Conservation (phyloP, 2,113 vertebrate genomes). For the Pyxicephalus adspersus region DNA sequence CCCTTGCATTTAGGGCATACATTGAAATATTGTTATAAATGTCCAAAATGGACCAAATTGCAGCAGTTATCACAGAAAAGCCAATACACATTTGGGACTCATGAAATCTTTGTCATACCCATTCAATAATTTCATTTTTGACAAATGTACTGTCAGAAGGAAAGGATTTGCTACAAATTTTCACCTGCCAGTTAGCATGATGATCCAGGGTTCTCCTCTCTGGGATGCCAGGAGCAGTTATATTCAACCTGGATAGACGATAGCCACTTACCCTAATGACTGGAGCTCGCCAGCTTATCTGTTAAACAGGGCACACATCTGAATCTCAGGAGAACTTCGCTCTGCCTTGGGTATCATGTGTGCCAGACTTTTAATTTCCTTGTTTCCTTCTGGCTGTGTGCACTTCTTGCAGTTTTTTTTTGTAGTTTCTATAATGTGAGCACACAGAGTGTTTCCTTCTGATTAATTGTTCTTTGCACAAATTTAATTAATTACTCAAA, state of each 20-base stretch:
- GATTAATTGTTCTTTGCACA: slow-evolving; percentile 54
- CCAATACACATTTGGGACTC: background rate
- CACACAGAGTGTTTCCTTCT: slow-evolving; percentile 41
- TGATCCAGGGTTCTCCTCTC: background rate
- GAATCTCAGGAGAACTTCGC: slow-evolving; percentile 30
- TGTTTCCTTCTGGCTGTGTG: slow-evolving; percentile 43
- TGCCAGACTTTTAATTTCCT: slow-evolving; percentile 41
- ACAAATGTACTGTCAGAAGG: background rate
- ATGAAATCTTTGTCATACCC: background rate
- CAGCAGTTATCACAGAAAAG: background rate
- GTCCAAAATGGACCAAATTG: background rate
- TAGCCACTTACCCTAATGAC: slow-evolving; percentile 19
- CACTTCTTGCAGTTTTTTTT: slow-evolving; percentile 17
- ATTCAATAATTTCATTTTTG: background rate
- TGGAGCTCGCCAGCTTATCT: slow-evolving; percentile 31
- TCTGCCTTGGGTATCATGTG: slow-evolving; percentile 24
- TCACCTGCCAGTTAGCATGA: background rate
- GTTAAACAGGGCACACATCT: slow-evolving; percentile 31
- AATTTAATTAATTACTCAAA: slow-evolving; percentile 55
- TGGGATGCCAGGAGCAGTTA: slow-evolving; percentile 2
- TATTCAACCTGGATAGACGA: slow-evolving; percentile 31
- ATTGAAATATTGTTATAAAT: too few relatives aligned
- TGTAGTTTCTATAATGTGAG: slow-evolving; percentile 36
- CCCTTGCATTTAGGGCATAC: too few relatives aligned
- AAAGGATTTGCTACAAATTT: background rate